Evolutionary conservation across 2,888 invertebrate genomes (phyloP).

Genomic region (Abscondita cerata): DNA sequence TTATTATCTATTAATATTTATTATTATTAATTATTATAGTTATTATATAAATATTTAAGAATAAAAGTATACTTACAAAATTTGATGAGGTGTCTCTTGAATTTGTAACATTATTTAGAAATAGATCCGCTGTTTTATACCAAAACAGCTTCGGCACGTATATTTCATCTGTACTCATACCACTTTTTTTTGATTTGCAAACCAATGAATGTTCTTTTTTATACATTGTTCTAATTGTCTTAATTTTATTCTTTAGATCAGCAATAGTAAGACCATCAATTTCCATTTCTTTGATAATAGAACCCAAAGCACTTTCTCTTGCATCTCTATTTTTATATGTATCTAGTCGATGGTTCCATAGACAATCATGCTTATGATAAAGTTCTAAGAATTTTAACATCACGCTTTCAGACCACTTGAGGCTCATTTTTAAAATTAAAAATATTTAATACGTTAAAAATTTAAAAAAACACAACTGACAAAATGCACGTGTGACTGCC

Average conservation of each 20-base stretch:
- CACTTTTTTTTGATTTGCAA: slow-evolving; percentile 22
- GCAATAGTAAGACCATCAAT: slow-evolving; percentile 47
- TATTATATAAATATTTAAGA: slow-evolving; percentile 22
- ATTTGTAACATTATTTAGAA: too few species aligned
- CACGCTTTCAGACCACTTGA: too few species aligned
- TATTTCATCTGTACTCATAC: slow-evolving; percentile 29
- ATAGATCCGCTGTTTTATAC: slow-evolving; percentile 39
- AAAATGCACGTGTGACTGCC: background rate
- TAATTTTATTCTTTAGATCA: slow-evolving; percentile 56
- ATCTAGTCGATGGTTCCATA: slow-evolving; percentile 50
- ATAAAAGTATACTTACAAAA: slow-evolving; percentile 36
- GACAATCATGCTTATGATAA: slow-evolving; percentile 52
- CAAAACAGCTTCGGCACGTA: slow-evolving; percentile 38
- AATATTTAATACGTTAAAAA: slow-evolving; percentile 49
- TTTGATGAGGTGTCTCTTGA: slow-evolving; percentile 35
- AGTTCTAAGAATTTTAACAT: too few species aligned
- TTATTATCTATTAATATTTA: too few species aligned
- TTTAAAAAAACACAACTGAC: background rate
- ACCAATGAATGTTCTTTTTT: slow-evolving; percentile 30
- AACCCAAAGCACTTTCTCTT: slow-evolving; percentile 49
- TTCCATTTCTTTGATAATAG: slow-evolving; percentile 49
- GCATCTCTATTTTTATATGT: slow-evolving; percentile 51
- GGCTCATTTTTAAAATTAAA: too few species aligned
- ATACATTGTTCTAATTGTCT: slow-evolving; percentile 56
- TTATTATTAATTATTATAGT: too few species aligned